Conservation (phyloP, 2,113 vertebrate genomes). For the Hystrix cristata region DNA sequence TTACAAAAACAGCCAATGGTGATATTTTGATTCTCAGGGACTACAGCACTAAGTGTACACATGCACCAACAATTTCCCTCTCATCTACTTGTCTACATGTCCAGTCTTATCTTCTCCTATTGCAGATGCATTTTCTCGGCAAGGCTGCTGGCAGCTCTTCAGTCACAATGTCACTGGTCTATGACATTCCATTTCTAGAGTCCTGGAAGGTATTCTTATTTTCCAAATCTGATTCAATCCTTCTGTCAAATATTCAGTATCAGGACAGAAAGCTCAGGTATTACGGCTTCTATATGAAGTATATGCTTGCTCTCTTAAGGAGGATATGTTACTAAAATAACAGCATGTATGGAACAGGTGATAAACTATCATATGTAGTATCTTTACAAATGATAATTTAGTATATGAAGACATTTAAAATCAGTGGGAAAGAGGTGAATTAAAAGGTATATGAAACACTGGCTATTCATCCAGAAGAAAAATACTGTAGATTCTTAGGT, state of each 20-base stretch:
- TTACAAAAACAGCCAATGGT: not conserved
- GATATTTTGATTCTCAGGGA: not conserved
- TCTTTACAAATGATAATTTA: not conserved
- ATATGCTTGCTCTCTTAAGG: not conserved
- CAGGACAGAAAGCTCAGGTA: not conserved
- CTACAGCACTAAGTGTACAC: not conserved
- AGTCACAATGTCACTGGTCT: not conserved
- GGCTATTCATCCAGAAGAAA: not conserved
- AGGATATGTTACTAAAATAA: not conserved
- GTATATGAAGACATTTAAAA: slow-evolving; percentile 11
- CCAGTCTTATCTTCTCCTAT: not conserved
- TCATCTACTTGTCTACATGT: not conserved
- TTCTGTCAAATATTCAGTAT: not conserved
- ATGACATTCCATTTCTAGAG: not conserved
- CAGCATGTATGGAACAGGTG: not conserved
- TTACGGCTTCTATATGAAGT: not conserved
- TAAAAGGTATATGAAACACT: not conserved
- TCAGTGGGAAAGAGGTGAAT: not conserved
- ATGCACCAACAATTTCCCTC: not conserved
- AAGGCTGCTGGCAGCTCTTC: not conserved
- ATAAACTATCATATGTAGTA: not conserved
- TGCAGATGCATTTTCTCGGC: not conserved
- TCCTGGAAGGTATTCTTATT: not conserved
- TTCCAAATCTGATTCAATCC: not conserved
- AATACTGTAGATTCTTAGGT: not conserved